These are phyloP conservation scores for Itoplectis maculator DNA, from an alignment of 2,888 invertebrate species.

Conservation along the genomic window DNA sequence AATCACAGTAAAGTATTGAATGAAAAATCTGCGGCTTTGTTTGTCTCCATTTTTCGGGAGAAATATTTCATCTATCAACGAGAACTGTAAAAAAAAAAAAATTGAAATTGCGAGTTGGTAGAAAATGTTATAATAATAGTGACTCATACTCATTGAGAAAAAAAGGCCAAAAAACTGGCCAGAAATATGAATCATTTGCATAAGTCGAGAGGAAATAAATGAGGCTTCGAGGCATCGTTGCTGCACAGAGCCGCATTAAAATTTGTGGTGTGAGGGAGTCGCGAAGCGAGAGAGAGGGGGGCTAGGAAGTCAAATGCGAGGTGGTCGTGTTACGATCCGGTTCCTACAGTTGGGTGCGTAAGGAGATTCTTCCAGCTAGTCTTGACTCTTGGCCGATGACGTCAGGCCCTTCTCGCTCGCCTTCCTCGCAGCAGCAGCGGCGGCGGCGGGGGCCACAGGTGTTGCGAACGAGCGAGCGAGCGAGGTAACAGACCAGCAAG, in stretches of 20 bases:
- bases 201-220: too few relatives aligned
- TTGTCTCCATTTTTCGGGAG: too few relatives aligned
- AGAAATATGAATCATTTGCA: background rate
- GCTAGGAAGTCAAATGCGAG: slow-evolving; percentile 44
- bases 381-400: slow-evolving; percentile 60
- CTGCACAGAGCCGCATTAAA: background rate
- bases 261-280: background rate
- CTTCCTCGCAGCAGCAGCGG: slow-evolving; percentile 15
- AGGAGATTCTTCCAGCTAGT: slow-evolving; percentile 47
- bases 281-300: background rate
- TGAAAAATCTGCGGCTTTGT: too few relatives aligned
- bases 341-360: slow-evolving; percentile 51
- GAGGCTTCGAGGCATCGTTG: background rate
- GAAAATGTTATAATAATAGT: too few relatives aligned
- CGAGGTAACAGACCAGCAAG: background rate
- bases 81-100: too few relatives aligned
- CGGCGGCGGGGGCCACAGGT: slow-evolving; percentile 23
- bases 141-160: too few relatives aligned
- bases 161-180: too few relatives aligned
- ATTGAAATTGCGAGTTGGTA: too few relatives aligned
- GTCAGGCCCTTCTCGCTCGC: slow-evolving; percentile 41
- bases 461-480: slow-evolving; percentile 1
- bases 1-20: too few relatives aligned
- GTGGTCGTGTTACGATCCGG: slow-evolving; percentile 66
- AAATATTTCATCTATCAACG: too few relatives aligned